Evolutionary conservation across 2,113 vertebrate genomes (phyloP).

Genomic region (Stictonetta naevosa): DNA sequence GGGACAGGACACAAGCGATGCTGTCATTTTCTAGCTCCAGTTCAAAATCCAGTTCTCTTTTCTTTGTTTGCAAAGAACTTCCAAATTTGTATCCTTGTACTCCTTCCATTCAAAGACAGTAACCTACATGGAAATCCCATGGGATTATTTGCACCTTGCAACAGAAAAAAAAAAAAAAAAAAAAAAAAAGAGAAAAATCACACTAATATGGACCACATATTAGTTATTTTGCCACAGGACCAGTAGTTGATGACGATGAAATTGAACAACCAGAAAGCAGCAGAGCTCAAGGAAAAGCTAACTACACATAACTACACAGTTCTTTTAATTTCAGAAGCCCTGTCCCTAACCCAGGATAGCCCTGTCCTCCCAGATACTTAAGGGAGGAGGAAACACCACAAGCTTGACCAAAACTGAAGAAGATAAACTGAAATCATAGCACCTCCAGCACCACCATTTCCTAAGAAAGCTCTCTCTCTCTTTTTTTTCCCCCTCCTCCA

Average conservation of each 20-base stretch:
- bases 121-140: background rate
- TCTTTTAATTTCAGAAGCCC: background rate
- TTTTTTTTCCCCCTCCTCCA: background rate
- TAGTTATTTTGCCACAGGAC: too few species aligned
- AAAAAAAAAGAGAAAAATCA: background rate
- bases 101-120: background rate
- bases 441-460: background rate
- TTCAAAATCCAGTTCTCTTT: background rate
- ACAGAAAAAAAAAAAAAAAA: too few species aligned
- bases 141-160: background rate
- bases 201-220: too few species aligned
- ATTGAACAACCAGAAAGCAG: fast-evolving
- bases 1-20: background rate
- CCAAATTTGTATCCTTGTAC: background rate
- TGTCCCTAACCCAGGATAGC: too few species aligned
- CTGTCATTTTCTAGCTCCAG: background rate
- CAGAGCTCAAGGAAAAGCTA: background rate
- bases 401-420: background rate
- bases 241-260: background rate
- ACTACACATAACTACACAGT: fast-evolving
- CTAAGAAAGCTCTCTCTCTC: background rate
- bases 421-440: background rate
- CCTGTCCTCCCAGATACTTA: background rate
- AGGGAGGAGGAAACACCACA: background rate
- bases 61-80: background rate